Conservation (phyloP, 2,888 invertebrate species). For the Scaptomyza caliginosa region DNA sequence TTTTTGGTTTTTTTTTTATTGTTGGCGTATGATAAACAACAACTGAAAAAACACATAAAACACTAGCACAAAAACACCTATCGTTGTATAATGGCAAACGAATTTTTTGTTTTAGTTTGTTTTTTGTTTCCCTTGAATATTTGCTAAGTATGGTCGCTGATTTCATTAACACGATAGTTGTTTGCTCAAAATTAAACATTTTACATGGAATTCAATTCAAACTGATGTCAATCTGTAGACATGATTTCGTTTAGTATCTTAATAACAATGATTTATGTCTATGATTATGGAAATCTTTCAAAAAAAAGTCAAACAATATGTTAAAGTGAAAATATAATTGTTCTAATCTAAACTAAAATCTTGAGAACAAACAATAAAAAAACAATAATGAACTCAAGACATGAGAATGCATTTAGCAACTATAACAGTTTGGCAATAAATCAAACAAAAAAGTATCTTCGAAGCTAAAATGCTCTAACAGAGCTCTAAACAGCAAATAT, state of each 20-base stretch:
- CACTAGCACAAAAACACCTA: slow-evolving; percentile 11
- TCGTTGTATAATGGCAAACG: slow-evolving; percentile 9
- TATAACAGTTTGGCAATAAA: neutral
- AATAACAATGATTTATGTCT: neutral
- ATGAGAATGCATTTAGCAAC: slow-evolving; percentile 12
- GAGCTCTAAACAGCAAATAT: neutral
- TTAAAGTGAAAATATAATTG: neutral
- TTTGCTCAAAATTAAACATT: slow-evolving; percentile 1
- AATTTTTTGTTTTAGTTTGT: neutral
- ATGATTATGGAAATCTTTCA: neutral
- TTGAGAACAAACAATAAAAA: neutral
- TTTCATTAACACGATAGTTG: slow-evolving; percentile 28
- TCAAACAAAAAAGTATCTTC: neutral
- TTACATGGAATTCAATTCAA: neutral
- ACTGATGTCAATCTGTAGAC: neutral
- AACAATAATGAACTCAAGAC: neutral
- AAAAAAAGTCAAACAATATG: neutral
- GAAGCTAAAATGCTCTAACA: neutral
- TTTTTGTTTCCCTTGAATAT: slow-evolving; percentile 22
- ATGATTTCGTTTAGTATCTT: neutral
- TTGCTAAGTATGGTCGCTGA: slow-evolving; percentile 25
- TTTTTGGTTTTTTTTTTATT: slow-evolving; percentile 11
- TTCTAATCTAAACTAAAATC: slow-evolving; percentile 3
- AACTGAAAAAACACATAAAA: slow-evolving; percentile 8
- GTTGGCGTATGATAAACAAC: slow-evolving; percentile 20